Conservation (phyloP, 2,113 vertebrate genomes). For the Carassius gibelio region DNA sequence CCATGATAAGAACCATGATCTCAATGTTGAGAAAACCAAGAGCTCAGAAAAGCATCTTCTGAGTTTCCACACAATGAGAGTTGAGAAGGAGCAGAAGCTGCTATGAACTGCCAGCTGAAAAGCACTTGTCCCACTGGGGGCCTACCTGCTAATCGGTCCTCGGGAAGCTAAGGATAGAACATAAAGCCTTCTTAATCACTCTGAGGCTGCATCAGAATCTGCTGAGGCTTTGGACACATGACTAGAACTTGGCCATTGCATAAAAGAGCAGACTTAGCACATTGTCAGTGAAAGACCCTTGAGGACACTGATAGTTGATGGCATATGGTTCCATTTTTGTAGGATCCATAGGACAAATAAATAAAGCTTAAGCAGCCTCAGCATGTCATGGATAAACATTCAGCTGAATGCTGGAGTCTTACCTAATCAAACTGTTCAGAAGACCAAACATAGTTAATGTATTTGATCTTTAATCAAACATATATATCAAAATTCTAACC, state of each 20-base stretch:
- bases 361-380: not conserved
- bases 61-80: conserved; percentile 1
- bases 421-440: not conserved
- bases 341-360: not conserved
- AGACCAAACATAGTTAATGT: not conserved
- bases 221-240: conserved; percentile 75
- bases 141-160: conserved; percentile 77
- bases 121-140: conserved; percentile 55
- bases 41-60: conserved; percentile 28
- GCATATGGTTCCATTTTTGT: not conserved
- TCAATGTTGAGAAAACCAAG: not conserved
- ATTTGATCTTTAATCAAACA: not conserved
- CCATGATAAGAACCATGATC: conserved; percentile 52
- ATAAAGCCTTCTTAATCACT: conserved; percentile 85
- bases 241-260: conserved; percentile 65
- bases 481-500: not conserved
- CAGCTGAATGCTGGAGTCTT: not conserved
- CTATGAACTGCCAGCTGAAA: conserved; percentile 56
- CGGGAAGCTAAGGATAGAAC: conserved; percentile 84
- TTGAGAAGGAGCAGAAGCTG: conserved; percentile 39
- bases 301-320: not conserved
- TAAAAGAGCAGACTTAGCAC: conserved; percentile 63
- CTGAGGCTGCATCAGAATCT: conserved; percentile 79
- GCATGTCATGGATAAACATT: not conserved
- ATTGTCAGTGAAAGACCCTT: not conserved